phyloP scores from a whole-genome alignment of 2,113 vertebrate species.

The Calidris pugnax region DNA sequence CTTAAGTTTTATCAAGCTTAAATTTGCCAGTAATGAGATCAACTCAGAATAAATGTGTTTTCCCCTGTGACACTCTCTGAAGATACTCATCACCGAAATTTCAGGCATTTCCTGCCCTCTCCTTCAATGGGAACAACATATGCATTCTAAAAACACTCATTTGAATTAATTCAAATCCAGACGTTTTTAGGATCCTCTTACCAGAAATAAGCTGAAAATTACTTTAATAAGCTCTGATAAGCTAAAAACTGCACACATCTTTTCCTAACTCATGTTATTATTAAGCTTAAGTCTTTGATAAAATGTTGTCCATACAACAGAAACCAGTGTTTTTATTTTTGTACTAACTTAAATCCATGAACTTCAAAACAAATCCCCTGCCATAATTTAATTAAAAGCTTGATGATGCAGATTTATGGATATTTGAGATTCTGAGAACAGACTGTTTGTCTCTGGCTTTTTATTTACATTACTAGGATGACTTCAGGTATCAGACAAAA shows the following conservation, averaged over 20 bases:
- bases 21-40: background rate
- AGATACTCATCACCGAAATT: background rate
- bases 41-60: background rate
- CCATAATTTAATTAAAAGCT: background rate
- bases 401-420: background rate
- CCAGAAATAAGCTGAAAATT: background rate
- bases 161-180: background rate
- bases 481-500: background rate
- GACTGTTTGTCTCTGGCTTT: background rate
- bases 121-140: background rate
- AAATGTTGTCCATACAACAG: background rate
- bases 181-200: background rate
- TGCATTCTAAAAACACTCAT: background rate
- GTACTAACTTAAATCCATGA: background rate
- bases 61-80: background rate
- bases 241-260: background rate
- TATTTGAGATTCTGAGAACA: background rate
- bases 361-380: background rate
- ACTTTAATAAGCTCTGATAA: background rate
- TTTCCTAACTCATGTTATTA: background rate
- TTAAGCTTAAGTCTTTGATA: background rate
- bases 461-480: background rate
- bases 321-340: background rate
- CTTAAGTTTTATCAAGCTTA: background rate
- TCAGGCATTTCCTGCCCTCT: conserved; percentile 19